Conservation (phyloP, 2,797 vertebrate species). For the Arrhamphus sclerolepis region DNA sequence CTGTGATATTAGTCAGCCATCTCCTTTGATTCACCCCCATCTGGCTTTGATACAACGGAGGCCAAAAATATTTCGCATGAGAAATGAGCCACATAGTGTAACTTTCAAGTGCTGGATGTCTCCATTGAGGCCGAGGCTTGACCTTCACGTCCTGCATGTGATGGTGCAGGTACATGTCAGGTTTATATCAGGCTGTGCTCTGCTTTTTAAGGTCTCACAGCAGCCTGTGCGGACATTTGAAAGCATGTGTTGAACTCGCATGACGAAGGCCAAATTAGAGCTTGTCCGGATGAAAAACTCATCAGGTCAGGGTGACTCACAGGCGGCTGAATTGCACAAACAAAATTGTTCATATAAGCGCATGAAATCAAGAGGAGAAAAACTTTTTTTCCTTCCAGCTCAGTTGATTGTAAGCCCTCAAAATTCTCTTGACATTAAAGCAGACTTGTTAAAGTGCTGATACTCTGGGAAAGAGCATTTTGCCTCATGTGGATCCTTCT, state of each 20-base stretch:
- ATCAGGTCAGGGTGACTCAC: constrained; percentile 61
- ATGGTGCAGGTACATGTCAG: constrained; percentile 25
- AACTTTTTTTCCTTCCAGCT: constrained; percentile 30
- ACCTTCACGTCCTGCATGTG: constrained; percentile 39
- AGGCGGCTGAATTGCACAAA: constrained; percentile 43
- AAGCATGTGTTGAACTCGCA: constrained; percentile 30
- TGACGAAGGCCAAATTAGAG: constrained; percentile 22
- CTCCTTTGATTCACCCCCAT: constrained; percentile 73
- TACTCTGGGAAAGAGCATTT: constrained; percentile 48
- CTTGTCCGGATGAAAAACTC: constrained; percentile 47
- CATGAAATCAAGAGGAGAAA: constrained; percentile 11
- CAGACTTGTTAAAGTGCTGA: constrained; percentile 66
- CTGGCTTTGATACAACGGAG: constrained; percentile 56
- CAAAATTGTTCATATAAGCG: constrained; percentile 31
- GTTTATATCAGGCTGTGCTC: constrained; percentile 45
- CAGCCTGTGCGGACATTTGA: constrained; percentile 34
- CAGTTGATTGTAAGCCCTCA: constrained; percentile 46
- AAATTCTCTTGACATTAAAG: constrained; percentile 50
- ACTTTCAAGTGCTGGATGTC: constrained; percentile 28
- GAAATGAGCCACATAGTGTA: constrained; percentile 41
- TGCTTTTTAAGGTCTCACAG: constrained; percentile 51
- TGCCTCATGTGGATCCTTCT: constrained; percentile 50
- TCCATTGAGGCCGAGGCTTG: constrained; percentile 28
- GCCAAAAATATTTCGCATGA: constrained; percentile 57
- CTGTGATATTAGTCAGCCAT: constrained; percentile 63